Base-by-base conservation (phyloP, 2,113 vertebrate genomes). In the Lophura nycthemera region DNA sequence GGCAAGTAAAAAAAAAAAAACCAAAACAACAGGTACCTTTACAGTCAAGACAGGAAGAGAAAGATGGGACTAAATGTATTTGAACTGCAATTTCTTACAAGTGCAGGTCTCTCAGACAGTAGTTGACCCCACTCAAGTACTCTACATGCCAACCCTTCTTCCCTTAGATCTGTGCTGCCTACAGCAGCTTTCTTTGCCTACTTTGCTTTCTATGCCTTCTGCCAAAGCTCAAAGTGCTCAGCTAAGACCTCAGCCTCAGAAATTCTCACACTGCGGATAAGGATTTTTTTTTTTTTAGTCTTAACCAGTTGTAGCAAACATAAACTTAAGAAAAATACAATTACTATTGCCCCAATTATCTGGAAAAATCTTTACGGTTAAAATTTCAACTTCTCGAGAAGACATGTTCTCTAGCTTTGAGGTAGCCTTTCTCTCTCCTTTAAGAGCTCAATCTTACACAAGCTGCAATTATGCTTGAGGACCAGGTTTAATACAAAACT, bases 21-120 rank as follows among this genome's bases (percentile, higher is more conserved):
- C 40, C 15, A 94, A 96, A 86, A 42, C 4, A 91, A 4, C 75
- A 76, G 70, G 56, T 88, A 73, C 18, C 57, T 88, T 95, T 71
- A 91, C 61, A 86, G 5, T 79, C 56, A 88, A 74, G 52, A 86
- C 47, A 85, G 36, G 65, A 70, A 83, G 17, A 83, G 70, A 56
- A 60, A 67, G 22, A 85, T 4, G 38, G 78, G 83, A 86, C 40
- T 47, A 38, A 43, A 60, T 1, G 0, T 27, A 67, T 77, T 70
- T 60, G 17, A 69, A 69, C 63, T 40, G n/a, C 43, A 87, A 17
- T 52, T 85, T 69, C 43, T 73, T 48, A 79, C 34, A 85, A 63
- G 36, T 0, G 83, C 67, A 85, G 38, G 38, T 86, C 77, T 81
- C 67, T 74, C 47, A 52, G 52, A 36, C 63, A 73, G 43, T 3